Conservation (phyloP, 2,797 vertebrate genomes). For the Chiroxiphia lanceolata region DNA sequence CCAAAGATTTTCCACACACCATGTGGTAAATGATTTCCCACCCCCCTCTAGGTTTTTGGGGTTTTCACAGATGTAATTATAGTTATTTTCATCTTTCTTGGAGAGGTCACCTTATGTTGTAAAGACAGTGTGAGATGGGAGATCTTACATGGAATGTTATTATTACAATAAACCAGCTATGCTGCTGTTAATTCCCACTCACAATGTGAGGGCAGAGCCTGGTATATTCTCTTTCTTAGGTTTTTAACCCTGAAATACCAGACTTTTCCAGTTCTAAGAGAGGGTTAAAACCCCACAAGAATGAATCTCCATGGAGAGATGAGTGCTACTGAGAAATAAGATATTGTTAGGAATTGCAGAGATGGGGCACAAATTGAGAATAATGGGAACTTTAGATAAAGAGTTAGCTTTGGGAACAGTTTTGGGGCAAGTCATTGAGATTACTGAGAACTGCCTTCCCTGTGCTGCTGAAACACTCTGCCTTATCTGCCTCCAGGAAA, state of each 20-base stretch:
- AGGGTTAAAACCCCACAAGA: not conserved
- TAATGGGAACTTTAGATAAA: not conserved
- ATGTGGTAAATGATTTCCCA: constrained; percentile 42
- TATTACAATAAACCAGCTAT: not conserved
- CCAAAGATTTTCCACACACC: constrained; percentile 52
- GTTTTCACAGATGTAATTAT: constrained; percentile 63
- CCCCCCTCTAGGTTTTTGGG: not conserved
- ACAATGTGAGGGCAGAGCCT: not conserved
- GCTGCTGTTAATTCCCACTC: not conserved
- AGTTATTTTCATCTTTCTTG: constrained; percentile 64
- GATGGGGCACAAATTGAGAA: not conserved
- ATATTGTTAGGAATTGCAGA: not conserved
- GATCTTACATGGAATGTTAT: constrained; percentile 23
- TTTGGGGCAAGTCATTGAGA: not conserved
- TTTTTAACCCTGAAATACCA: not conserved
- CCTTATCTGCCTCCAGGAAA: constrained; percentile 9
- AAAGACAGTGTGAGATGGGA: constrained; percentile 55
- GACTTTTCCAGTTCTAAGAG: not conserved
- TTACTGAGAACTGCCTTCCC: not conserved
- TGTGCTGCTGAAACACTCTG: not conserved
- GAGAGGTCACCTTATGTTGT: constrained; percentile 48
- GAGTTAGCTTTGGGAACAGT: not conserved
- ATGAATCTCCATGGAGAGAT: not conserved
- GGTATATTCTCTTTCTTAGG: not conserved
- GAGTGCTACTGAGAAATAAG: not conserved